Evolutionary conservation across 2,797 vertebrate genomes (phyloP), one percentile per base, ranked within the genome.

Genomic region (Helarctos malayanus): DNA sequence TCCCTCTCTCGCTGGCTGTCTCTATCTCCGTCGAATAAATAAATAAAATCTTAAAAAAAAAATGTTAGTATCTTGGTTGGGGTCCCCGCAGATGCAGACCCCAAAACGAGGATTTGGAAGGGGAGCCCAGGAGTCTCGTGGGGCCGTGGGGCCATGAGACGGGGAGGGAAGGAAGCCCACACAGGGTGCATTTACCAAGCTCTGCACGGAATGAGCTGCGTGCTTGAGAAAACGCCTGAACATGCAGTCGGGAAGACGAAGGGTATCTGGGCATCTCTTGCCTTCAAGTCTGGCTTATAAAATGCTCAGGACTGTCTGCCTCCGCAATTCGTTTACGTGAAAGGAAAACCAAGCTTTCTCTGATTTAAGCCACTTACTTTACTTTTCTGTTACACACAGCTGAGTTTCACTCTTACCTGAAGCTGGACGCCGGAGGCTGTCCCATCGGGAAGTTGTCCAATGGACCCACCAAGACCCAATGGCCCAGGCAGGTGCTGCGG

Each of bases 271-370:
- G 25, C 6, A 7, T 32, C 16, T 54, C 9, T 56, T 84, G 35
- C 76, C 69, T 80, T 45, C 57, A 56, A 79, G 59, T 91, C 83
- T 86, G 41, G 52, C 38, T 73, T 92, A 80, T 59, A 57, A 78
- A 82, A 71, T 56, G 27, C 61, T 63, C 35, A 45, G 45, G 47
- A 52, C n/a, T 38, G 2, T 61, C 73, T 25, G 18, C 54, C 49
- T 87, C 81, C 25, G 14, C 29, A 35, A 8, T 63, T 83, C 32
- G 89, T 79, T 69, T 63, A 41, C 0, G 0, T 38, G 61, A 94
- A 38, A 52, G 49, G 52, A 68, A 80, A 52, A 80, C 2, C 19
- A 81, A 79, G 16, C 32, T 45, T 41, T 57, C 52, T 81, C n/a
- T 54, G 19, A 29, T 41, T 35, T 65, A 82, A 61, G 61, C 35